Evolutionary conservation across 1,140 invertebrate genomes (phyloP).

Genomic region (Platyura marginata): DNA sequence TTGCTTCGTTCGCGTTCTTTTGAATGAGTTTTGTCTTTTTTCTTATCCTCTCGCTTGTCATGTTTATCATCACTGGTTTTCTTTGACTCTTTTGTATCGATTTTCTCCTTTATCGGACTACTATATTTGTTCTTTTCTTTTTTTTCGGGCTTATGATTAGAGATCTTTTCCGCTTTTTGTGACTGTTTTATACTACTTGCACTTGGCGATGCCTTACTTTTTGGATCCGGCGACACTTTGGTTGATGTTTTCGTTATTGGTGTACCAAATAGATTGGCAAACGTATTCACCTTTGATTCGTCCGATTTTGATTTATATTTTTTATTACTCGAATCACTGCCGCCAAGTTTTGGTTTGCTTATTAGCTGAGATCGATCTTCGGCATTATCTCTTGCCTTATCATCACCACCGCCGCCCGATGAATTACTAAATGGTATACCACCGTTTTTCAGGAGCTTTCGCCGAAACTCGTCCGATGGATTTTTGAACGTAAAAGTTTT

Average conservation of each 20-base stretch:
- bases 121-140: conserved; percentile 38
- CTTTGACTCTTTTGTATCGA: conserved; percentile 26
- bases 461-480: conserved; percentile 74
- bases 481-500: conserved; percentile 37
- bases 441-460: conserved; percentile 73
- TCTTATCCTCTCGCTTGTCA: conserved; percentile 39
- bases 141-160: conserved; percentile 19
- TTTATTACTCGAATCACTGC: conserved; percentile 32
- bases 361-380: conserved; percentile 29
- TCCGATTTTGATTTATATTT: conserved; percentile 43
- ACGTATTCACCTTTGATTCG: conserved; percentile 41
- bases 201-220: conserved; percentile 28
- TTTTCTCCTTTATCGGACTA: conserved; percentile 38
- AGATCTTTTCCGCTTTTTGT: conserved; percentile 14
- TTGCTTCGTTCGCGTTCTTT: conserved; percentile 40
- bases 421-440: conserved; percentile 29
- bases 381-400: conserved; percentile 7
- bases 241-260: conserved; percentile 48
- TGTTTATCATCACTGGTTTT: conserved; percentile 35
- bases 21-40: conserved; percentile 33
- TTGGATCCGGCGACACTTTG: conserved; percentile 42
- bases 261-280: conserved; percentile 59
- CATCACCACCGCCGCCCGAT: conserved; percentile 5
- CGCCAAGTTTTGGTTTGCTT: conserved; percentile 47
- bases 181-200: conserved; percentile 8